phyloP scores from a whole-genome alignment of 2,888 invertebrate species.

The Ectobius pallidus region DNA sequence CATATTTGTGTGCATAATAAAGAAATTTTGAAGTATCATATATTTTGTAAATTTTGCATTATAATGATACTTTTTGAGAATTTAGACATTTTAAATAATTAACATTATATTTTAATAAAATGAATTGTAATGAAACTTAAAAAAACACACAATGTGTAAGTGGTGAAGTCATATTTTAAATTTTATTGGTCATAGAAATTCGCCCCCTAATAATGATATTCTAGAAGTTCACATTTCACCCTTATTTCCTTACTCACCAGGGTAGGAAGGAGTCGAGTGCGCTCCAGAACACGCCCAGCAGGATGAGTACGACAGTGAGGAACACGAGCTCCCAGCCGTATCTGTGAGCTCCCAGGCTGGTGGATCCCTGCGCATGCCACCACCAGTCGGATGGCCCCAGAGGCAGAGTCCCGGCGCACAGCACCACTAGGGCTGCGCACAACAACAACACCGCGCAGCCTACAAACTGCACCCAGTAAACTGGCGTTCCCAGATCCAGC shows the following conservation, averaged over 20 bases:
- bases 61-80: too few relatives aligned
- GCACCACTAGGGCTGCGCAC: slow-evolving; percentile 65
- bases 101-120: too few relatives aligned
- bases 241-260: slow-evolving; percentile 65
- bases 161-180: too few relatives aligned
- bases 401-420: slow-evolving; percentile 59
- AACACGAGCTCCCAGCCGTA: slow-evolving; percentile 72
- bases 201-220: too few relatives aligned
- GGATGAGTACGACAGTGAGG: slow-evolving; percentile 69
- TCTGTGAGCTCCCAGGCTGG: slow-evolving; percentile 4
- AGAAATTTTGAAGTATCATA: too few relatives aligned
- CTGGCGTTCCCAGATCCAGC: slow-evolving; percentile 46
- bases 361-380: slow-evolving; percentile 70
- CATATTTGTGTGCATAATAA: too few relatives aligned
- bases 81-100: too few relatives aligned
- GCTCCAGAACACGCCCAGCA: slow-evolving; percentile 80
- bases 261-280: slow-evolving; percentile 78
- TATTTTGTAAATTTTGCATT: too few relatives aligned
- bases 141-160: too few relatives aligned
- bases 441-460: slow-evolving; percentile 63
- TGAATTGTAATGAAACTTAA: too few relatives aligned
- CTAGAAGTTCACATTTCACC: too few relatives aligned
- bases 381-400: slow-evolving; percentile 77
- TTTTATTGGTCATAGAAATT: too few relatives aligned
- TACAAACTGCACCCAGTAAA: slow-evolving; percentile 63